These are phyloP conservation scores for Coracopsis vasa DNA, from an alignment of 2,113 vertebrate species.

Conservation along the genomic window DNA sequence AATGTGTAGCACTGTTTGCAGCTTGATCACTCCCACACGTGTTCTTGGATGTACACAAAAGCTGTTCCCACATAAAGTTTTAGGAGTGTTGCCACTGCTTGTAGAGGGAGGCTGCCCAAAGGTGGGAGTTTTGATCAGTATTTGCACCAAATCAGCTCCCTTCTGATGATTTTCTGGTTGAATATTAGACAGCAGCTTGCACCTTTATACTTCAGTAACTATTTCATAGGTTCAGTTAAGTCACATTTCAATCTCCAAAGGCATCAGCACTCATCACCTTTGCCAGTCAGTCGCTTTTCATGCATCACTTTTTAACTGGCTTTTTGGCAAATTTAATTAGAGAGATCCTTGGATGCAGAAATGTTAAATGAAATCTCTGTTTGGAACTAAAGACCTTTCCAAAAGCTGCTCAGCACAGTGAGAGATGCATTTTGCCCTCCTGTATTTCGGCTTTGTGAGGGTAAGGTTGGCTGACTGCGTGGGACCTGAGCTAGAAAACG, in stretches of 20 bases:
- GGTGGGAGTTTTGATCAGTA: not conserved
- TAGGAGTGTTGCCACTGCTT: not conserved
- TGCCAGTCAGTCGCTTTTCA: not conserved
- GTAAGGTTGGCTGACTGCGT: not conserved
- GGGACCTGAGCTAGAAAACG: not conserved
- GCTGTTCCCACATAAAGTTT: not conserved
- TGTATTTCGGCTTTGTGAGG: not conserved
- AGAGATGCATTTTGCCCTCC: not conserved
- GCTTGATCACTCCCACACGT: not conserved
- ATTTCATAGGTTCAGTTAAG: not conserved
- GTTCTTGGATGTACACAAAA: not conserved
- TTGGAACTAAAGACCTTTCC: not conserved
- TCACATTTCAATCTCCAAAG: not conserved
- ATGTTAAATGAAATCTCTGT: not conserved
- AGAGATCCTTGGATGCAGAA: not conserved
- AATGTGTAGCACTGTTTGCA: not conserved
- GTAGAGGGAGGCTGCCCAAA: not conserved
- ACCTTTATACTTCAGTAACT: not conserved
- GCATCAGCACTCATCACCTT: not conserved
- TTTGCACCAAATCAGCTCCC: not conserved
- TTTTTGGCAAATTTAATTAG: not conserved
- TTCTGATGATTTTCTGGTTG: not conserved
- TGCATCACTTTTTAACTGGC: not conserved
- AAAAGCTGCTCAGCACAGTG: not conserved
- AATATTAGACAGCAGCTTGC: not conserved